Conservation (phyloP, 92 coral and sea anemone species). For the Phenganax subtilis region DNA sequence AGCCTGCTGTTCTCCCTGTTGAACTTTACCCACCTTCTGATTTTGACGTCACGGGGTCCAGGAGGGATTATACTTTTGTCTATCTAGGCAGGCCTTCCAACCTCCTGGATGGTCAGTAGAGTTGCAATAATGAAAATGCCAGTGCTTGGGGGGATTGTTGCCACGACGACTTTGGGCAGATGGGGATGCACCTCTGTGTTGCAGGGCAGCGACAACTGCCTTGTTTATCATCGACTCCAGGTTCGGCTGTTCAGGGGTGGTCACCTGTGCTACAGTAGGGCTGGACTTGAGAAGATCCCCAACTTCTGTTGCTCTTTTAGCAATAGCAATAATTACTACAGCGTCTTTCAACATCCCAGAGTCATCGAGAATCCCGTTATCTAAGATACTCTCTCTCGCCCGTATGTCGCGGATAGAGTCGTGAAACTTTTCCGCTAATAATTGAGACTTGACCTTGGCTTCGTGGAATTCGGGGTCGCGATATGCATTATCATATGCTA, state of each 20-base stretch:
- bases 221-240: constrained; percentile 28
- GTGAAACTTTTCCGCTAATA: constrained; percentile 9
- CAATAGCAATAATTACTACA: constrained; percentile 17
- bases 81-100: constrained; percentile 26
- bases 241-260: background rate
- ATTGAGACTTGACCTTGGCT: background rate
- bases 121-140: constrained; percentile 16
- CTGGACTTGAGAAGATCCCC: constrained; percentile 14
- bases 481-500: constrained; percentile 27
- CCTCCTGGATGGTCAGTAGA: constrained; percentile 34
- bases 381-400: constrained; percentile 23
- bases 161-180: background rate
- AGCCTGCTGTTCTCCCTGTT: background rate
- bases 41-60: constrained; percentile 23
- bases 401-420: constrained; percentile 28
- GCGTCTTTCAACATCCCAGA: constrained; percentile 9
- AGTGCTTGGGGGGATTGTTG: background rate
- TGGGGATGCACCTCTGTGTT: background rate
- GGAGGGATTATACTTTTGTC: constrained; percentile 13
- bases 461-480: constrained; percentile 14
- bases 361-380: constrained; percentile 22
- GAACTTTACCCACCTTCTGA: background rate
- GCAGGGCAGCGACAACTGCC: constrained; percentile 5
- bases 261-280: background rate
- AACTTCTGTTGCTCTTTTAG: constrained; percentile 22